Base-by-base conservation (phyloP, 1,140 invertebrate species). In the Diuraphis noxia region DNA sequence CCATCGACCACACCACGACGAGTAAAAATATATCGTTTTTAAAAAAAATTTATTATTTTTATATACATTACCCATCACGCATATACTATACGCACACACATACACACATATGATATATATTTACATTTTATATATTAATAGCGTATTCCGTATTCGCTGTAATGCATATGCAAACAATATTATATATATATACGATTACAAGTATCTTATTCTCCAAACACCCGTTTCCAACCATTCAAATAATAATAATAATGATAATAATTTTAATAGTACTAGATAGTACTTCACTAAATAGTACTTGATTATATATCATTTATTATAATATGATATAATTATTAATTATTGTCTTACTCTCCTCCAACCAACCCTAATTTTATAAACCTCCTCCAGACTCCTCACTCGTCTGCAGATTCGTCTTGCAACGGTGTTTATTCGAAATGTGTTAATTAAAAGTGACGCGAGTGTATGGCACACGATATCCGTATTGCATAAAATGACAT, bases 101-200 rank as follows among this genome's bases (percentile, higher is more conserved):
- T 30, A 30, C 25, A 10, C 9, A 10, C 52, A 56, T 10, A 30
- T 0, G 8, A 56, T 30, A 9, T 30, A 9, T 56, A 63, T 63
- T 63, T 63, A n/a, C n/a, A 63, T 63, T 63, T 63, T 63, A 63
- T 63, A n/a, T 63, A 63, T 63, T n/a, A 63, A 63, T 63, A 63
- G n/a, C n/a, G n/a, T n/a, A n/a, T n/a, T n/a, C n/a, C 13, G 30
- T n/a, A 63, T 63, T 63, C 56, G 30, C 13, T 63, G 56, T 63
- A n/a, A 25, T 63, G 13, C n/a, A n/a, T 30, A 5, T 30, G 56
- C 30, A n/a, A n/a, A 63, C 13, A 63, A n/a, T 63, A 56, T 56
- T 56, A 10, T 30, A 63, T 4, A 4, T 63, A 17, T 63, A n/a
- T n/a, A n/a, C 10, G 30, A n/a, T n/a, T n/a, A n/a, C n/a, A 63